phyloP scores from a whole-genome alignment of 1,140 invertebrate genomes.

The Neocloeon triangulifer region DNA sequence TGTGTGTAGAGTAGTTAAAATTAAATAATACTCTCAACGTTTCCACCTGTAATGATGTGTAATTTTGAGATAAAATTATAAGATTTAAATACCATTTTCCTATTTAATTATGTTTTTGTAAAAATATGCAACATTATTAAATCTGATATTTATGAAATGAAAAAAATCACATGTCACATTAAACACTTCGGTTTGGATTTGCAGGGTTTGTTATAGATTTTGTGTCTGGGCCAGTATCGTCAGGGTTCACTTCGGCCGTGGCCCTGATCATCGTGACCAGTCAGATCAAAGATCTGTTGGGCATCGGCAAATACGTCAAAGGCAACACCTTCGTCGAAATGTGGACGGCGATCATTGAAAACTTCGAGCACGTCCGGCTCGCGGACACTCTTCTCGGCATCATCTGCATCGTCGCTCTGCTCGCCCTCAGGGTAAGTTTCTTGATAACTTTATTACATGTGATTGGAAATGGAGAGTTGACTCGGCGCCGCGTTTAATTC shows the following conservation, averaged over 20 bases:
- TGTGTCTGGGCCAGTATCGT: conserved; percentile 78
- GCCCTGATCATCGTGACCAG: conserved; percentile 74
- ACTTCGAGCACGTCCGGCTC: conserved; percentile 29
- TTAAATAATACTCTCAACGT: no score
- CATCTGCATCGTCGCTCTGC: conserved; percentile 42
- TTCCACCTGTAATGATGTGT: no score
- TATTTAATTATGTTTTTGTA: no score
- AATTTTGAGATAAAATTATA: no score
- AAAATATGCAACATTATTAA: no score
- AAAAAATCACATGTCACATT: no score
- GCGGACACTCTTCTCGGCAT: conserved; percentile 47
- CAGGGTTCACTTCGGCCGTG: conserved; percentile 80
- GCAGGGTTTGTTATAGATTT: conserved; percentile 84
- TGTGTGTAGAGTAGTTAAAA: no score
- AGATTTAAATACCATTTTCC: no score
- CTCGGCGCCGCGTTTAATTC: no score
- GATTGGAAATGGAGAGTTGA: no score
- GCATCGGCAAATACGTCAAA: conserved; percentile 47
- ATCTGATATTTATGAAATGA: no score
- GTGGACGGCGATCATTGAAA: conserved; percentile 36
- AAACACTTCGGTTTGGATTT: no score
- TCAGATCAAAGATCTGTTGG: conserved; percentile 66
- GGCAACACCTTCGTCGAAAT: conserved; percentile 49
- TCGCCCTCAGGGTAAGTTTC: conserved; percentile 38
- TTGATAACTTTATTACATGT: background rate